phyloP scores from a whole-genome alignment of 2,888 invertebrate genomes.

The Athripsodes cinereus region DNA sequence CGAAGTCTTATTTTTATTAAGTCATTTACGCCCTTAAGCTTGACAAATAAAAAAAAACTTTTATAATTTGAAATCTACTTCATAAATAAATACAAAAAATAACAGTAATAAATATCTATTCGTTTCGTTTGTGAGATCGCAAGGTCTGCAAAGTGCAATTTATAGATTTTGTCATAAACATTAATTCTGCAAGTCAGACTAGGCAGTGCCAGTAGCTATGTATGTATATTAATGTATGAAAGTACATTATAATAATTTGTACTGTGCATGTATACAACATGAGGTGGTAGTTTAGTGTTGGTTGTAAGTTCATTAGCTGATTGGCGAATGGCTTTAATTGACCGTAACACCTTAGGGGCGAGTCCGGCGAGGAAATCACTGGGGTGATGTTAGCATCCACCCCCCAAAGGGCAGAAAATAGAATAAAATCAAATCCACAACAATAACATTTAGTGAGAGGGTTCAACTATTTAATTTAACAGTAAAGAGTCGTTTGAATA shows the following conservation, averaged over 20 bases:
- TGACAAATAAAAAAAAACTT: no score
- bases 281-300: neutral
- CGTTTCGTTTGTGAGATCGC: no score
- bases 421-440: constrained; percentile 2
- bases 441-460: constrained; percentile 2
- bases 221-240: neutral
- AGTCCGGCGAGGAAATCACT: constrained; percentile 5
- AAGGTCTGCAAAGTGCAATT: no score
- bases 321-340: constrained; percentile 26
- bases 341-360: constrained; percentile 9
- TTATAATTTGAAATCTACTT: no score
- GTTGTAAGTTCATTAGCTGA: constrained; percentile 23
- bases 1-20: no score
- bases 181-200: no score
- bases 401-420: neutral
- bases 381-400: neutral
- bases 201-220: no score
- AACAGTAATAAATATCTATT: no score
- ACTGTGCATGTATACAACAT: neutral
- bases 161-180: no score
- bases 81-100: no score
- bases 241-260: neutral
- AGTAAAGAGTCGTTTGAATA: neutral
- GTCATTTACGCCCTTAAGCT: no score
- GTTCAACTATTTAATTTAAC: neutral